Percentiles rank a stretch among this genome's conserved stretches.
phyloP scores from a whole-genome alignment of 2,888 invertebrate genomes.

The Pseudanteris insignis region DNA sequence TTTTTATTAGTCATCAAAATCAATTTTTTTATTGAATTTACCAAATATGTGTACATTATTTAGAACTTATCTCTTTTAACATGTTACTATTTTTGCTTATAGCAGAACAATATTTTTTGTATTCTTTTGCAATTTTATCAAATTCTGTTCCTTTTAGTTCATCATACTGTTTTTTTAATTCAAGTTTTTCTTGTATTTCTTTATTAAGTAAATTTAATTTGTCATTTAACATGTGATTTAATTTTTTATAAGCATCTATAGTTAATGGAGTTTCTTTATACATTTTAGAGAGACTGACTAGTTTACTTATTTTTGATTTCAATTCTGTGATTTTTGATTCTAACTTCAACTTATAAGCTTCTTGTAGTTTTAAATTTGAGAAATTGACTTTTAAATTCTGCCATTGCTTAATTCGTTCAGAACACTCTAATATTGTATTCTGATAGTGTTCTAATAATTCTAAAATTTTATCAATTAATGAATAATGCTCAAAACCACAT shows the following conservation, averaged over 20 bases:
- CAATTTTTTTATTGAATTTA: too few relatives aligned
- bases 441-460: constrained; percentile 60
- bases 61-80: too few relatives aligned
- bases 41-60: too few relatives aligned
- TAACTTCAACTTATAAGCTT: constrained; percentile 54
- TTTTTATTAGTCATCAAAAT: too few relatives aligned
- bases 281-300: constrained; percentile 63
- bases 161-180: constrained; percentile 63
- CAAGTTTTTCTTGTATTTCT: constrained; percentile 61
- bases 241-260: constrained; percentile 62
- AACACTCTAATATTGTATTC: constrained; percentile 55
- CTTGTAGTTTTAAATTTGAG: constrained; percentile 56
- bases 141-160: constrained; percentile 65
- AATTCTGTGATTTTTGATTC: constrained; percentile 57
- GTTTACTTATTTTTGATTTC: constrained; percentile 59
- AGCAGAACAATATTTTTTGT: constrained; percentile 61
- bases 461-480: constrained; percentile 62
- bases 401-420: constrained; percentile 60
- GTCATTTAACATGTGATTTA: constrained; percentile 62
- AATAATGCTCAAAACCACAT: constrained; percentile 50
- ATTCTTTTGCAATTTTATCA: constrained; percentile 64
- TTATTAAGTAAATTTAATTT: constrained; percentile 59
- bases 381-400: constrained; percentile 58
- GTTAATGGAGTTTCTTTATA: constrained; percentile 65
- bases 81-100: too few relatives aligned